Conservation (phyloP, 2,888 invertebrate species). For the Cyclophora punctaria region DNA sequence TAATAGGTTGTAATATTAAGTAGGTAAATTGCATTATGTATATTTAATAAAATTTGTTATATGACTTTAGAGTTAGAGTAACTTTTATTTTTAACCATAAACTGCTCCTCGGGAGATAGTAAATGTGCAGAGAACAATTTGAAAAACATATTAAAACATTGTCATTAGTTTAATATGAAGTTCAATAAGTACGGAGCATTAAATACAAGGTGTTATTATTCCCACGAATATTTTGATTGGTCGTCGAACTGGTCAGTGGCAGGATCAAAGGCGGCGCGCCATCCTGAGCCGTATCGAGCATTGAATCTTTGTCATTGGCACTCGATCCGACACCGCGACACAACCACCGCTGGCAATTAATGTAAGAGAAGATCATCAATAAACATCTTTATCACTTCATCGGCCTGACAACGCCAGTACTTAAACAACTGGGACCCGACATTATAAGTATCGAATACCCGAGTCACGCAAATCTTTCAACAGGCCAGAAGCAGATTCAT, state of each 20-base stretch:
- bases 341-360: slow-evolving; percentile 71
- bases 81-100: no score
- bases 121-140: no score
- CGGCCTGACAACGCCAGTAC: slow-evolving; percentile 57
- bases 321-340: slow-evolving; percentile 47
- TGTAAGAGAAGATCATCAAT: slow-evolving; percentile 71
- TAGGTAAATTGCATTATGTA: no score
- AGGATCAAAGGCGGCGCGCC: slow-evolving; percentile 59
- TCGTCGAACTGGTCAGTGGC: slow-evolving; percentile 53
- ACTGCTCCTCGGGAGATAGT: no score
- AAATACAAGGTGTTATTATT: slow-evolving; percentile 12
- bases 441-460: slow-evolving; percentile 56
- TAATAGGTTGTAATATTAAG: no score
- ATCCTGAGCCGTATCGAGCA: slow-evolving; percentile 49
- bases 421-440: slow-evolving; percentile 54
- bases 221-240: slow-evolving; percentile 60
- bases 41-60: no score
- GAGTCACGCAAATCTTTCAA: slow-evolving; percentile 62
- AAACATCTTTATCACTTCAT: slow-evolving; percentile 73
- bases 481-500: slow-evolving; percentile 27
- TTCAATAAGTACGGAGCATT: slow-evolving; percentile 1
- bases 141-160: background rate
- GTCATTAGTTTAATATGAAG: slow-evolving; percentile 1
- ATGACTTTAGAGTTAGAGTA: no score
- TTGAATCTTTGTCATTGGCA: slow-evolving; percentile 68